Evolutionary conservation across 2,797 vertebrate genomes (phyloP).

Genomic region (Myioborus miniatus): DNA sequence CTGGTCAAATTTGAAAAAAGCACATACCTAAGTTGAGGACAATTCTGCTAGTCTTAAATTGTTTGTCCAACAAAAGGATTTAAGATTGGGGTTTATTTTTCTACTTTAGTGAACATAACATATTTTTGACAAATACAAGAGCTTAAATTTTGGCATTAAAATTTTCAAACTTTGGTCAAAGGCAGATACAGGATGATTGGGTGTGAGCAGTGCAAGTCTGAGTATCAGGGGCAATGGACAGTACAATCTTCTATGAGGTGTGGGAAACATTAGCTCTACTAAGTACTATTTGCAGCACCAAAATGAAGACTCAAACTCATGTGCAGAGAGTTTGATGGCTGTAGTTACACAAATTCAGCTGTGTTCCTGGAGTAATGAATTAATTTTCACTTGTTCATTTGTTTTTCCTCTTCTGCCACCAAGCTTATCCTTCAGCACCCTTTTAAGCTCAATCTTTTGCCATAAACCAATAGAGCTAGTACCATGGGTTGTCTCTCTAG

Average conservation of each 20-base stretch:
- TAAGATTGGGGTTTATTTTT: not conserved
- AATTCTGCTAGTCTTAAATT: not conserved
- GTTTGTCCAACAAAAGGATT: not conserved
- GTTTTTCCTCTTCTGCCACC: constrained; percentile 52
- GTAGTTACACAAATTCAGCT: constrained; percentile 46
- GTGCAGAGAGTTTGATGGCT: constrained; percentile 53
- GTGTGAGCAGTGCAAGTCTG: not conserved
- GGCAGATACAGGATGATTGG: not conserved
- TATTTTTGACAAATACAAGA: not conserved
- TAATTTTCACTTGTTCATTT: constrained; percentile 70
- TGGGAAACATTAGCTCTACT: not conserved
- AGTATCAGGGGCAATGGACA: not conserved
- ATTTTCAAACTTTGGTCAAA: not conserved
- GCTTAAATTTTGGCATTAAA: not conserved
- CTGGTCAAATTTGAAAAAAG: not conserved
- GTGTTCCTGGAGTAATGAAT: constrained; percentile 61
- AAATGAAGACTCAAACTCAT: constrained; percentile 53
- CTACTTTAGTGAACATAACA: not conserved
- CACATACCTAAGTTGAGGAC: not conserved
- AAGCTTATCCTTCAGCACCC: constrained; percentile 35
- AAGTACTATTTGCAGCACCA: not conserved
- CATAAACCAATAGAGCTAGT: not conserved
- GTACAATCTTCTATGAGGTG: not conserved
- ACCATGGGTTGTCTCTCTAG: not conserved
- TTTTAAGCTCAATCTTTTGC: not conserved